Evolutionary conservation across 2,113 vertebrate species (phyloP).

Genomic region (Hoplias malabaricus): DNA sequence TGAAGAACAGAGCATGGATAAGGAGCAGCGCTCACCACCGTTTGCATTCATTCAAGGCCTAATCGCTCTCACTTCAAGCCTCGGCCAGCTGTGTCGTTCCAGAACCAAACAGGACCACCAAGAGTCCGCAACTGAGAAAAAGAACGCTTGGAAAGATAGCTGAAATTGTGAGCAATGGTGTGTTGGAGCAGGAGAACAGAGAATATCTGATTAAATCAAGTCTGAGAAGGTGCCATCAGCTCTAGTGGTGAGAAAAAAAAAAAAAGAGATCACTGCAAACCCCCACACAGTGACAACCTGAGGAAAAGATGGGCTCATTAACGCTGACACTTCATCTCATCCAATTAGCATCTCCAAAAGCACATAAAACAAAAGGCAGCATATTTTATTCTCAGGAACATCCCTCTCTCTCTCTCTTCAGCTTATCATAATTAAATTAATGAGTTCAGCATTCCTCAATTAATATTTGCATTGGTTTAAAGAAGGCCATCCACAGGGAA

Average conservation of each 20-base stretch:
- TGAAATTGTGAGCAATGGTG: neutral
- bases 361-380: conserved; percentile 50
- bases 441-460: conserved; percentile 60
- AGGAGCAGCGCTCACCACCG: conserved; percentile 30
- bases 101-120: conserved; percentile 34
- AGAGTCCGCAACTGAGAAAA: conserved; percentile 8
- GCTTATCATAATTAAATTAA: conserved; percentile 61
- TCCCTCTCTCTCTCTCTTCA: conserved; percentile 46
- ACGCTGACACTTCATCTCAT: conserved; percentile 59
- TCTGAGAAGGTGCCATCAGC: neutral
- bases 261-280: neutral
- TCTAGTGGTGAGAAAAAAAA: neutral
- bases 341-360: conserved; percentile 58
- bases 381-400: conserved; percentile 50
- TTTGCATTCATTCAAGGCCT: conserved; percentile 42
- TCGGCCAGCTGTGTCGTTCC: conserved; percentile 21
- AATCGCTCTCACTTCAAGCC: conserved; percentile 38
- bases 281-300: conserved; percentile 26
- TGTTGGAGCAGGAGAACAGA: neutral
- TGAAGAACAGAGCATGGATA: conserved; percentile 6
- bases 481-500: neutral
- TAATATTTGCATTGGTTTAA: conserved; percentile 44
- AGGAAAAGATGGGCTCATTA: conserved; percentile 50
- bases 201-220: neutral
- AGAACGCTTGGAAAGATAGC: neutral